These are phyloP conservation scores for Harpagifer antarcticus DNA, from an alignment of 2,797 vertebrate species.

Conservation along the genomic window DNA sequence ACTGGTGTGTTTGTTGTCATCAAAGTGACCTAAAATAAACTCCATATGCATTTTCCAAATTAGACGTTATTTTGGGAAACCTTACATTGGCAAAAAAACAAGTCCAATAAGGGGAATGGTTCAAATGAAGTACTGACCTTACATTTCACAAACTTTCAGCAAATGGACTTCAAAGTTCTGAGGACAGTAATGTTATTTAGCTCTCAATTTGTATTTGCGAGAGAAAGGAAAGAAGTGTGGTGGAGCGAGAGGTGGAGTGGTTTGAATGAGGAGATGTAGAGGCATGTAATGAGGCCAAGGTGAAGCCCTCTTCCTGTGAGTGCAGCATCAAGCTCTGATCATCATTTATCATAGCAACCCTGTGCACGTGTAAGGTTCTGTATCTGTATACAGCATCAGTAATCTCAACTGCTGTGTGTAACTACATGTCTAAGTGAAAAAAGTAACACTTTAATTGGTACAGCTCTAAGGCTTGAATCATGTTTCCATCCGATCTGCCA, in stretches of 20 bases:
- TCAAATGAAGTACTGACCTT: not conserved
- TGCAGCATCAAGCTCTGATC: constrained; percentile 19
- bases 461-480: not conserved
- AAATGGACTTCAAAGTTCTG: not conserved
- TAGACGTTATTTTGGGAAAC: not conserved
- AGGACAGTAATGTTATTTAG: not conserved
- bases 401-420: not conserved
- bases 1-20: too few relatives aligned
- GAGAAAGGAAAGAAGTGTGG: constrained; percentile 12
- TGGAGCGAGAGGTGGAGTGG: constrained; percentile 5
- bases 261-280: constrained; percentile 28
- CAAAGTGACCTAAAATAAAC: not conserved
- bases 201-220: constrained; percentile 1
- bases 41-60: not conserved
- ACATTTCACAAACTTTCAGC: not conserved
- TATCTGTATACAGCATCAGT: not conserved
- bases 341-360: constrained; percentile 33
- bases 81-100: not conserved
- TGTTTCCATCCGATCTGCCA: not conserved
- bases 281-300: constrained; percentile 21
- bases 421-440: not conserved
- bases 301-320: constrained; percentile 20
- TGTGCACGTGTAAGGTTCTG: constrained; percentile 8
- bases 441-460: not conserved
- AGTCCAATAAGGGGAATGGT: not conserved